Evolutionary conservation across 2,797 vertebrate genomes (phyloP), one percentile per base, ranked within the genome.

Genomic region (Myotis daubentonii): DNA sequence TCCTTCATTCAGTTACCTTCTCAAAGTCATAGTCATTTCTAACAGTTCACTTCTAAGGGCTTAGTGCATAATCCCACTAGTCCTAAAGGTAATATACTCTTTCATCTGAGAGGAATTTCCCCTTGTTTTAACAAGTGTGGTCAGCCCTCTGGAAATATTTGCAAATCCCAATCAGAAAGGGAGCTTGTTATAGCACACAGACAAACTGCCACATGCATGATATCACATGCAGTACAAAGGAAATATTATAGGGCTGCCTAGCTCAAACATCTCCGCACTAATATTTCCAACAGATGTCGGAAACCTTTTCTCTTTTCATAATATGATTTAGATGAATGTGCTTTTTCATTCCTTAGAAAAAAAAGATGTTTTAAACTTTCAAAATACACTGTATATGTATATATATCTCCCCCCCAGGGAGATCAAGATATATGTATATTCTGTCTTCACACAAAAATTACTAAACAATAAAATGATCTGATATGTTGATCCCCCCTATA

Each of bases 61-160:
- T 95, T 90, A 83, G n/a, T 82, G 76, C 49, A 65, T 89, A 85
- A 83, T 30, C 9, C 10, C 3, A 25, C 44, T 51, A 75, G 5
- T 49, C 23, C 60, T 82, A 85, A 94, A 85, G 47, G 90, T 83
- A 72, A 88, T n/a, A 92, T 41, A 84, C 16, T 16, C 51, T 96
- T 95, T 96, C 82, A 95, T 68, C 51, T 87, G 36, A 84, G 44
- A 65, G 11, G 53, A 96, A 93, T 92, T 72, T 44, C 36, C 23
- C 49, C 51, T 97, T 97, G 60, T 94, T 98, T 87, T 95, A 94
- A 96, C 87, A 95, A 95, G 76, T 92, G 87, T 33, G 79, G 65
- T 94, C 25, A 94, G 74, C 71, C 51, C 53, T 60, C 5, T 78
- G 70, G 78, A 97, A 94, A 95, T n/a, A 93, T 91, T 93, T 92